These are phyloP conservation scores for Cephus rjabovi DNA, from an alignment of 2,888 invertebrate genomes.

Conservation along the genomic window DNA sequence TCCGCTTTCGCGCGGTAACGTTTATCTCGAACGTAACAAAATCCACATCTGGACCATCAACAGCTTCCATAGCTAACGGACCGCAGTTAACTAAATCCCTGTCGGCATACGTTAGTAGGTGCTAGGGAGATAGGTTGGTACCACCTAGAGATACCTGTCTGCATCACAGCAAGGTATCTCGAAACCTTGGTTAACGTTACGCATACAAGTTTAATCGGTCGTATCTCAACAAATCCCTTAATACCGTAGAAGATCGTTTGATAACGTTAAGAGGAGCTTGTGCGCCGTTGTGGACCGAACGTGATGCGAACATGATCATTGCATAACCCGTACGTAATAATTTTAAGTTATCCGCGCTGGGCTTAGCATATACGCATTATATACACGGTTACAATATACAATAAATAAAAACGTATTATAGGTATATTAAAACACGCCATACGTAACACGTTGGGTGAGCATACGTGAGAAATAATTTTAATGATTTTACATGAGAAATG, in stretches of 20 bases:
- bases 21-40: neutral
- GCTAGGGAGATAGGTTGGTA: neutral
- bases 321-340: conserved; percentile 33
- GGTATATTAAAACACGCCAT: neutral
- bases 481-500: neutral
- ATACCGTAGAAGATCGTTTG: conserved; percentile 31
- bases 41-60: neutral
- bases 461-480: neutral
- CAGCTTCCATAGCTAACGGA: neutral
- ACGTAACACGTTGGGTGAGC: neutral
- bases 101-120: neutral
- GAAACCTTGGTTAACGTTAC: neutral
- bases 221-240: conserved; percentile 23
- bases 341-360: neutral
- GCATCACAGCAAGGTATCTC: neutral
- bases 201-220: neutral
- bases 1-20: neutral
- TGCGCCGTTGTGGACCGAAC: conserved; percentile 37
- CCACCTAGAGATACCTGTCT: neutral
- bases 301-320: conserved; percentile 41
- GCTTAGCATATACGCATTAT: neutral
- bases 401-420: neutral
- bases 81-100: neutral
- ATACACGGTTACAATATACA: no score
- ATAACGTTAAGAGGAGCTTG: conserved; percentile 34